Evolutionary conservation across 2,888 invertebrate species (phyloP), one percentile per base, ranked within the genome.

Genomic region (Rotaria macrura): DNA sequence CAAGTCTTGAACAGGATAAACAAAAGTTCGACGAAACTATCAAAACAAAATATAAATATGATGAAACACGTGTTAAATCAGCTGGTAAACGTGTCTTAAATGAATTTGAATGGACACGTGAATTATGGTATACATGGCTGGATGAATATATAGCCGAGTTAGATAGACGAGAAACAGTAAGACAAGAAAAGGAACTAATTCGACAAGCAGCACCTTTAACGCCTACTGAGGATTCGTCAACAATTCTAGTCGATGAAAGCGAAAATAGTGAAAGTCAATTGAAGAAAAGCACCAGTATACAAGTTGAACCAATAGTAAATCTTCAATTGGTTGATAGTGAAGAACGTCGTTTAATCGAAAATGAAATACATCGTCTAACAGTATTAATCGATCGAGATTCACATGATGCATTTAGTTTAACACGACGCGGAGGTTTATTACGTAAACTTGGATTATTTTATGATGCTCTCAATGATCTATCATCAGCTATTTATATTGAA

Each of bases 41-140:
- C 25, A 57, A 65, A 47, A 34, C 47, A 55, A 74, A 52, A 55
- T 84, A 74, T 38, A 74, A 84, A n/a, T 43, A 84, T 43, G 38
- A 83, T 14, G 54, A 84, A 23, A 84, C 79, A 47, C 84, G 84
- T 43, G 20, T 55, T 3, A 47, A 54, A 34, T 79, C 74, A 55
- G 52, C 38, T n/a, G 86, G 84, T n/a, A 55, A 74, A 25, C 74
- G 52, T 74, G 40, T 87, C 10, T 87, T 87, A 25, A 88, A 89
- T 85, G 88, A 88, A 47, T 86, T 90, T 34, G 91, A 91, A 85
- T 90, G 89, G 89, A 89, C 89, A 25, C 87, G 90, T 10, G 88
- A 88, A 55, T 89, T 91, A 54, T 91, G 91, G 91, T 90, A 91
- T 87, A 85, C 23, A 1, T 91, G 91, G 91, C 91, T 91, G 88